Percentiles rank a stretch among this genome's conserved stretches.
These are phyloP conservation scores for Petrolisthes cinctipes DNA, from an alignment of 2,888 invertebrate species.

Conservation along the genomic window DNA sequence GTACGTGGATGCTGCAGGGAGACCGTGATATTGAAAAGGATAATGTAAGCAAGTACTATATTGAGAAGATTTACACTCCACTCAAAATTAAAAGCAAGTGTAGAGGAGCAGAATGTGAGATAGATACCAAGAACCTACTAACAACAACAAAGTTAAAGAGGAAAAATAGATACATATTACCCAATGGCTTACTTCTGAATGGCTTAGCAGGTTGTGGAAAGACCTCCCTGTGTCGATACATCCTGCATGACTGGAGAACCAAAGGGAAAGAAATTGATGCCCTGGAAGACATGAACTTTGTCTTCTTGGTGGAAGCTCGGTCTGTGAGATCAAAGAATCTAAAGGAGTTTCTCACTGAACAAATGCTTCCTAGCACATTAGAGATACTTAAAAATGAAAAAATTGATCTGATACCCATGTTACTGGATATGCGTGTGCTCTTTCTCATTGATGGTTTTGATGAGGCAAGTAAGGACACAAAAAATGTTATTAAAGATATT, in stretches of 20 bases:
- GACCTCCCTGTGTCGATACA: constrained; percentile 35
- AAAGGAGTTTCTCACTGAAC: constrained; percentile 12
- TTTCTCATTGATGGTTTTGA: constrained; percentile 53
- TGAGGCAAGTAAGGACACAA: constrained; percentile 23
- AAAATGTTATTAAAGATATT: constrained; percentile 28
- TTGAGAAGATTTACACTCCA: constrained; percentile 56
- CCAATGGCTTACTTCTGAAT: constrained; percentile 21
- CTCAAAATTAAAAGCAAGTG: constrained; percentile 32
- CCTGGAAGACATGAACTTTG: constrained; percentile 1
- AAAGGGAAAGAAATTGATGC: background rate
- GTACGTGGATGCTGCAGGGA: constrained; percentile 25
- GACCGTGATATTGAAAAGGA: constrained; percentile 3
- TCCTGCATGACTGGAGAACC: constrained; percentile 27
- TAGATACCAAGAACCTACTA: constrained; percentile 18
- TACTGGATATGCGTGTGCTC: constrained; percentile 35
- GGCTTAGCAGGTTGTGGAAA: constrained; percentile 52
- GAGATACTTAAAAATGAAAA: background rate
- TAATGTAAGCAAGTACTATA: constrained; percentile 15
- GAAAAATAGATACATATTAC: background rate
- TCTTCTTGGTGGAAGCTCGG: constrained; percentile 38
- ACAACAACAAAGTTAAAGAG: background rate
- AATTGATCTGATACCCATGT: constrained; percentile 10
- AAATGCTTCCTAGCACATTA: background rate
- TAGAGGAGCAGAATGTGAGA: background rate
- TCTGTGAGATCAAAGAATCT: constrained; percentile 18